A percentile compares a stretch with the other conserved stretches of the same genome.
These are phyloP conservation scores for Odontocolon sp. DNA, from an alignment of 2,888 invertebrate genomes.

Conservation along the genomic window DNA sequence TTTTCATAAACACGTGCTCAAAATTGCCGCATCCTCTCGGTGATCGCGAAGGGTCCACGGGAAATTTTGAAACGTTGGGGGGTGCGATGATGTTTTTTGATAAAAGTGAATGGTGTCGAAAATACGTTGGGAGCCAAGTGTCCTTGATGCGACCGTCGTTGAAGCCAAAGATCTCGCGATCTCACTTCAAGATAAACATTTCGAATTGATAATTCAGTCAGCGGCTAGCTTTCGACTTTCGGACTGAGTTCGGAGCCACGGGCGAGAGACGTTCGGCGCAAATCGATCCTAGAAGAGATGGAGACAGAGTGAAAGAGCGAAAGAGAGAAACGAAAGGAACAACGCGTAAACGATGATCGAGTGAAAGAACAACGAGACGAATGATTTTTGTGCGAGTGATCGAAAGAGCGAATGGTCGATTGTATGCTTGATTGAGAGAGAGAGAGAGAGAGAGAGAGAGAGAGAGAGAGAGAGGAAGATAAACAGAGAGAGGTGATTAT, in stretches of 20 bases:
- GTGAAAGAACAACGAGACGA: constrained; percentile 59
- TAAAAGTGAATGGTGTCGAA: constrained; percentile 76
- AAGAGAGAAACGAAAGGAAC: constrained; percentile 44
- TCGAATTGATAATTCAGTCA: constrained; percentile 65
- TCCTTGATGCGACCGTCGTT: constrained; percentile 81
- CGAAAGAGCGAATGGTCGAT: constrained; percentile 33
- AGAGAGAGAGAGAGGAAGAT: constrained; percentile 68
- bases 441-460: constrained; percentile 67
- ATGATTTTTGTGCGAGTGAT: constrained; percentile 41
- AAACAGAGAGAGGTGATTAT: constrained; percentile 62
- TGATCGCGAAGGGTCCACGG: constrained; percentile 57
- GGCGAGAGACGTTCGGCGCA: constrained; percentile 81
- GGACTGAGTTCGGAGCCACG: constrained; percentile 80
- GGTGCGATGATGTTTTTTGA: constrained; percentile 64
- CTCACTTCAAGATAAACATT: constrained; percentile 68
- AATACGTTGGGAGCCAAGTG: constrained; percentile 81
- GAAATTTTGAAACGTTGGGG: constrained; percentile 61
- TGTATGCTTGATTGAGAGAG: constrained; percentile 59
- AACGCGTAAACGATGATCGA: constrained; percentile 52
- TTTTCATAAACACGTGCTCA: not conserved
- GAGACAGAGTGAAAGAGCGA: constrained; percentile 46
- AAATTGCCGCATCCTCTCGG: constrained; percentile 32
- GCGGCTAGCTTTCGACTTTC: constrained; percentile 70
- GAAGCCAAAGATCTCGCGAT: constrained; percentile 80
- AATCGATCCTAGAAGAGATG: constrained; percentile 77